Evolutionary conservation across 2,888 invertebrate genomes (phyloP).

Genomic region (Melanotus villosus): DNA sequence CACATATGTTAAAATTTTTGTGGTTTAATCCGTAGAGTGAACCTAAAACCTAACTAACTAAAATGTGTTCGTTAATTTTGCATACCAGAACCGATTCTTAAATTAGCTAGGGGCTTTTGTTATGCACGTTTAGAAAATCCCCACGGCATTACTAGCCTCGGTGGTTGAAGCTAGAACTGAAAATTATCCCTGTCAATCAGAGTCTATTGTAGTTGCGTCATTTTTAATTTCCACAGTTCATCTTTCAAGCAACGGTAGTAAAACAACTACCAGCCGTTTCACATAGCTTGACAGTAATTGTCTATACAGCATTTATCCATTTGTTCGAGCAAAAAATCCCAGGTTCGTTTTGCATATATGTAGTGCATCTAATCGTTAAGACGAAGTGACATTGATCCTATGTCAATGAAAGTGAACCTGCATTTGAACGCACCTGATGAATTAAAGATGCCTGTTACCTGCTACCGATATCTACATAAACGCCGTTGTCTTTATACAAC

Average conservation of each 20-base stretch:
- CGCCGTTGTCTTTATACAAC: slow-evolving; percentile 14
- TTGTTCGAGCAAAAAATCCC: slow-evolving; percentile 37
- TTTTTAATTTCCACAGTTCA: slow-evolving; percentile 37
- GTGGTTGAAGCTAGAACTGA: slow-evolving; percentile 17
- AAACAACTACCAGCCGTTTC: slow-evolving; percentile 43
- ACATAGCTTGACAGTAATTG: slow-evolving; percentile 47
- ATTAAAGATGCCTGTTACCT: slow-evolving; percentile 49
- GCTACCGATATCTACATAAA: slow-evolving; percentile 38
- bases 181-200: slow-evolving; percentile 56
- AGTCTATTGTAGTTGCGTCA: slow-evolving; percentile 40
- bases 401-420: slow-evolving; percentile 49
- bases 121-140: slow-evolving; percentile 8
- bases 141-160: background rate
- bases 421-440: slow-evolving; percentile 51
- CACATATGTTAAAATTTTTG: no score
- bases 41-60: no score
- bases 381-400: slow-evolving; percentile 50
- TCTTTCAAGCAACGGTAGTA: slow-evolving; percentile 44
- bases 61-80: no score
- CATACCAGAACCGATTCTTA: no score
- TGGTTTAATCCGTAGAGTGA: no score
- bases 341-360: slow-evolving; percentile 50
- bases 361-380: slow-evolving; percentile 45
- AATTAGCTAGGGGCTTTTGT: background rate
- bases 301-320: slow-evolving; percentile 42